Percentiles rank a stretch among this genome's conserved stretches.
These are phyloP conservation scores for Malurus elegans DNA, from an alignment of 2,113 vertebrate species.

Conservation along the genomic window DNA sequence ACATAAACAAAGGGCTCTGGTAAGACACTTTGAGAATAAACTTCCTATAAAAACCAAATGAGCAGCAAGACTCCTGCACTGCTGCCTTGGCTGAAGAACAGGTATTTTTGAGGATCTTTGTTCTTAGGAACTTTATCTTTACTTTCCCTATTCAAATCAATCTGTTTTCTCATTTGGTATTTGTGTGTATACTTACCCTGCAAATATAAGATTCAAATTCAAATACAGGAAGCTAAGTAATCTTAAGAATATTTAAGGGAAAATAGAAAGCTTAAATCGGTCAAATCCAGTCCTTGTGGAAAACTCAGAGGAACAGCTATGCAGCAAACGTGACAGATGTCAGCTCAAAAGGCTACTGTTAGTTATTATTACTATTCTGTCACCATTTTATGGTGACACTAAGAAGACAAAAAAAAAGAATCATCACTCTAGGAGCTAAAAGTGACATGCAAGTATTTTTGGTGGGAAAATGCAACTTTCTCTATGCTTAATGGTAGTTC, in stretches of 20 bases:
- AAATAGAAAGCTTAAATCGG: neutral
- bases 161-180: neutral
- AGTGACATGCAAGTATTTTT: neutral
- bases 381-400: neutral
- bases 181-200: neutral
- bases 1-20: neutral
- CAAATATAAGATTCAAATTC: neutral
- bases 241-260: neutral
- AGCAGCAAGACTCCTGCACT: neutral
- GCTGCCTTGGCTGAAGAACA: neutral
- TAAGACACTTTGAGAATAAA: neutral
- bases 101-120: neutral
- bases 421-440: neutral
- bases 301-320: neutral
- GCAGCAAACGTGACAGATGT: neutral
- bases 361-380: neutral
- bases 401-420: neutral
- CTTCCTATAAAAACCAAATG: neutral
- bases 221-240: neutral
- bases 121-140: neutral
- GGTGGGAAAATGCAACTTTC: neutral
- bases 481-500: neutral
- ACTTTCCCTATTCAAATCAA: neutral
- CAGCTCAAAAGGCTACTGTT: neutral
- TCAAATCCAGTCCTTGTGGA: neutral